These are phyloP conservation scores for Agelaius tricolor DNA, from an alignment of 2,113 vertebrate genomes.

Conservation along the genomic window DNA sequence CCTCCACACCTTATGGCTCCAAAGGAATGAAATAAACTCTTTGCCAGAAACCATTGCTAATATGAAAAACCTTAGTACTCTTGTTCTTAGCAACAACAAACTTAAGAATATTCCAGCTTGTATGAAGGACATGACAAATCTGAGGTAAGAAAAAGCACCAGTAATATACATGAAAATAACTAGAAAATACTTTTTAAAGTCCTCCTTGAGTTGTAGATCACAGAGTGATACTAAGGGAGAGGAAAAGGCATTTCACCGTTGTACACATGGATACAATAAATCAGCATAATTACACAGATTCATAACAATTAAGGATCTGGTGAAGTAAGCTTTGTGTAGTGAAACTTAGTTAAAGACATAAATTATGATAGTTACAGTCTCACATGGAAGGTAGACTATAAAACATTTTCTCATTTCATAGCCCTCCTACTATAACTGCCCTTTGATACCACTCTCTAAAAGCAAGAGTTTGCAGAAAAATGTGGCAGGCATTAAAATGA, in stretches of 20 bases:
- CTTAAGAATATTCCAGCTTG: constrained; percentile 85
- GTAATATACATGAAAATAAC: not conserved
- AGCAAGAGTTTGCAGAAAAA: not conserved
- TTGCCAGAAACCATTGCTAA: constrained; percentile 87
- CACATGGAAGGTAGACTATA: not conserved
- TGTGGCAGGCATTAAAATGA: not conserved
- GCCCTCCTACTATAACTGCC: not conserved
- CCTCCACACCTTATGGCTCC: constrained; percentile 93
- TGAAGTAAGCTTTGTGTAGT: not conserved
- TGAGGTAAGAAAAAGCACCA: constrained; percentile 76
- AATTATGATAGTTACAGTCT: not conserved
- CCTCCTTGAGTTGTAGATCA: not conserved
- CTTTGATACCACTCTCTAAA: not conserved
- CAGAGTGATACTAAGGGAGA: not conserved
- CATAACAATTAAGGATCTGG: not conserved
- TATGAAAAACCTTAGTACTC: constrained; percentile 86
- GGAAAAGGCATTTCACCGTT: not conserved
- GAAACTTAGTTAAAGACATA: not conserved
- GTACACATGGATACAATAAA: not conserved
- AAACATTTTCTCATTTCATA: not conserved
- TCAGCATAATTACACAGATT: not conserved
- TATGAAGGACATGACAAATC: constrained; percentile 87
- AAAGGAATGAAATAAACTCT: constrained; percentile 85
- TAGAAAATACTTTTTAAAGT: not conserved
- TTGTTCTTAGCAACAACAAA: constrained; percentile 90